phyloP scores from a whole-genome alignment of 1,140 invertebrate genomes.

The Gryllus bimaculatus region DNA sequence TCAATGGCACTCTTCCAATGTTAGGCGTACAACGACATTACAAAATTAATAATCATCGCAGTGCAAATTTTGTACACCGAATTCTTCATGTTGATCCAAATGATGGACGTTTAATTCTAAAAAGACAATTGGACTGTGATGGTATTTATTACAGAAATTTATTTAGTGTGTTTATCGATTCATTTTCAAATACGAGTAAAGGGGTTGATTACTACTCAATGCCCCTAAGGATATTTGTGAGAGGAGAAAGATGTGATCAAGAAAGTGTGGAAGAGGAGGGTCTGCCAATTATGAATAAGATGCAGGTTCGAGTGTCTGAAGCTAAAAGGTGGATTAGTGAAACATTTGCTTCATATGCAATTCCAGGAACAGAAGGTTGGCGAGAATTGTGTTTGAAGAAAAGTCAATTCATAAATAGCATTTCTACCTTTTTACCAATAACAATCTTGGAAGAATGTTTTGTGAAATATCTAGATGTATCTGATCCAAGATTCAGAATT shows the following conservation, averaged over 20 bases:
- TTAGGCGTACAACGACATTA: slow-evolving; percentile 58
- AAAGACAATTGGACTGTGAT: slow-evolving; percentile 62
- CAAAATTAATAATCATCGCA: slow-evolving; percentile 64
- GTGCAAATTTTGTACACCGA: slow-evolving; percentile 68
- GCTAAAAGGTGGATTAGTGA: slow-evolving; percentile 75
- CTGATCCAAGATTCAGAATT: slow-evolving; percentile 65
- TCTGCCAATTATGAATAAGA: not conserved
- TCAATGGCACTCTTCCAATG: slow-evolving; percentile 65
- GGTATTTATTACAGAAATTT: slow-evolving; percentile 71
- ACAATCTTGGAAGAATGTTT: slow-evolving; percentile 61
- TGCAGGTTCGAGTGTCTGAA: slow-evolving; percentile 39
- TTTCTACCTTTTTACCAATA: slow-evolving; percentile 62
- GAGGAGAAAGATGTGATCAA: slow-evolving; percentile 59
- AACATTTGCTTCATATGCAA: slow-evolving; percentile 70
- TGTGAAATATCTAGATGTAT: slow-evolving; percentile 64
- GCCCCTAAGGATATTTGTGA: slow-evolving; percentile 64
- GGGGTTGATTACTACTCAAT: slow-evolving; percentile 77
- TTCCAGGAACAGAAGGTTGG: slow-evolving; percentile 66
- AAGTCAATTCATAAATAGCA: slow-evolving; percentile 67
- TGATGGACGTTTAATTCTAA: slow-evolving; percentile 63
- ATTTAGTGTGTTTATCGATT: slow-evolving; percentile 78
- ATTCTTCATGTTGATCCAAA: slow-evolving; percentile 63
- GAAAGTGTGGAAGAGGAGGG: slow-evolving; percentile 27
- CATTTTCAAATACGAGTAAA: slow-evolving; percentile 61
- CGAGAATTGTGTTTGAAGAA: slow-evolving; percentile 61